These are phyloP conservation scores for Dolichopus griseipennis DNA, from an alignment of 2,888 invertebrate genomes.

Conservation along the genomic window DNA sequence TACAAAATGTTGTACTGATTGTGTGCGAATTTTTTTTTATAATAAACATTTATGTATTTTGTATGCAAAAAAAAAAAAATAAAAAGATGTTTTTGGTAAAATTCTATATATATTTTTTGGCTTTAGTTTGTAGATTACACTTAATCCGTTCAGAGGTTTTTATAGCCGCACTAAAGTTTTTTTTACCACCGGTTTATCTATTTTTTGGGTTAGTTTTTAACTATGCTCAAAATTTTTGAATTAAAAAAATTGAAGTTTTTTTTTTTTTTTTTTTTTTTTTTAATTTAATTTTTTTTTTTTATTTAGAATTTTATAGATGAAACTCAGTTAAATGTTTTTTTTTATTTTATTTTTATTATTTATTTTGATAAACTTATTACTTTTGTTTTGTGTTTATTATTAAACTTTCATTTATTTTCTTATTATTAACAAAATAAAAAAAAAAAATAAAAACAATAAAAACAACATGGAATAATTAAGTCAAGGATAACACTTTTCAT, in stretches of 20 bases:
- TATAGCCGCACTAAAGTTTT: constrained; percentile 21
- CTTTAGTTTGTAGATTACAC: constrained; percentile 34
- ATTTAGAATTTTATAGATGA: too few species aligned
- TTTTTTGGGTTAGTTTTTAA: constrained; percentile 26
- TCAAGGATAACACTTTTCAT: background rate
- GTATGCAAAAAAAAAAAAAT: background rate
- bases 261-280: too few species aligned
- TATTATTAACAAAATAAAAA: background rate
- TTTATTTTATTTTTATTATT: constrained; percentile 15
- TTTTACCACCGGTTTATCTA: constrained; percentile 26
- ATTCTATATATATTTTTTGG: constrained; percentile 10
- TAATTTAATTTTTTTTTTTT: too few species aligned
- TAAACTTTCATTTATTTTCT: background rate
- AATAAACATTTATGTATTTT: background rate
- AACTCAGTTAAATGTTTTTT: background rate
- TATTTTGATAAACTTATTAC: constrained; percentile 23
- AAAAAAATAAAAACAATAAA: constrained; percentile 11
- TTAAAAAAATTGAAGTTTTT: too few species aligned
- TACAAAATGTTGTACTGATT: background rate
- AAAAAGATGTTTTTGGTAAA: background rate
- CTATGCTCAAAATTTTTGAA: background rate
- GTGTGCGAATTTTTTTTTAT: background rate
- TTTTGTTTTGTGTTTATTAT: constrained; percentile 24
- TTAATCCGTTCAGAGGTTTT: constrained; percentile 36
- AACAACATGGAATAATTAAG: constrained; percentile 2